Percentiles rank a stretch among this genome's conserved stretches.
Conservation (phyloP, 2,888 invertebrate genomes). For the Cantharis nigra region DNA sequence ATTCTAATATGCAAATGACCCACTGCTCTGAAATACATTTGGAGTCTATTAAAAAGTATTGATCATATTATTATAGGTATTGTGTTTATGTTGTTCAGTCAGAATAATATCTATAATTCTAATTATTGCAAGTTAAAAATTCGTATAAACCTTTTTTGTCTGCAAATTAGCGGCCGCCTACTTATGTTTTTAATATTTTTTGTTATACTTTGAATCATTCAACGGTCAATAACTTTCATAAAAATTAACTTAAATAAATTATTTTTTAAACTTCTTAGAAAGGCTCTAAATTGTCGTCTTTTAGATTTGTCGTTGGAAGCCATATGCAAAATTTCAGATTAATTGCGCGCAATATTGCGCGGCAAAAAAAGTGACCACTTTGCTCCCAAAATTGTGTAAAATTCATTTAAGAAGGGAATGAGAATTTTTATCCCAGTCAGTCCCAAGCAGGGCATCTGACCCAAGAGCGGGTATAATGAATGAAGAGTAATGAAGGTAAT, state of each 20-base stretch:
- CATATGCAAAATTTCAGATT: too few relatives aligned
- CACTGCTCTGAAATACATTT: background rate
- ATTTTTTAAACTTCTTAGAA: background rate
- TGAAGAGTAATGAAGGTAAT: too few relatives aligned
- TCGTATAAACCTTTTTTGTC: background rate
- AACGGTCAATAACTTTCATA: background rate
- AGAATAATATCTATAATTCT: background rate
- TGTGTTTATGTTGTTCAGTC: background rate
- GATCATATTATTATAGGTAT: background rate
- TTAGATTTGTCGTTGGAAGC: too few relatives aligned
- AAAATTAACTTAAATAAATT: background rate
- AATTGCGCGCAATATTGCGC: too few relatives aligned
- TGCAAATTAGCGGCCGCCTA: background rate
- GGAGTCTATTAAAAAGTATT: background rate
- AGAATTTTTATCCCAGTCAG: too few relatives aligned
- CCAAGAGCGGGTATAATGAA: too few relatives aligned
- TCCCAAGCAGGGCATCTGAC: too few relatives aligned
- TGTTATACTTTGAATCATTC: background rate
- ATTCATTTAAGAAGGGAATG: too few relatives aligned
- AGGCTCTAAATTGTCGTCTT: background rate
- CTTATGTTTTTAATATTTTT: background rate
- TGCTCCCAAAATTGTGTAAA: too few relatives aligned
- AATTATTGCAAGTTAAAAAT: background rate
- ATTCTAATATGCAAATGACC: background rate
- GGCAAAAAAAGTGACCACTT: too few relatives aligned